These are phyloP conservation scores for Eremophila alpestris DNA, from an alignment of 2,797 vertebrate genomes.

Conservation along the genomic window DNA sequence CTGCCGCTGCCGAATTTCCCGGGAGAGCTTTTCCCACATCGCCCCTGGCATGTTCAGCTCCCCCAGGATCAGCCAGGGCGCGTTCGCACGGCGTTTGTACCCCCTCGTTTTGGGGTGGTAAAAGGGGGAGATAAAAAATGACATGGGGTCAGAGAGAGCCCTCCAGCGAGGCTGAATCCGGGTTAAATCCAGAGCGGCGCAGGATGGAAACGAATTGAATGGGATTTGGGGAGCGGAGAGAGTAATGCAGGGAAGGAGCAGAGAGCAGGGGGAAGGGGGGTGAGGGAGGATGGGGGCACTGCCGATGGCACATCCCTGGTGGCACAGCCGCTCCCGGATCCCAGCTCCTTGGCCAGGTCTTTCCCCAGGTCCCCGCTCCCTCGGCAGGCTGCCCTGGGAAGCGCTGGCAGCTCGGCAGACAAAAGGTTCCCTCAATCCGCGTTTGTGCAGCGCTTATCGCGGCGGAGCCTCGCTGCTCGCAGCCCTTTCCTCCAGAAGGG, in stretches of 20 bases:
- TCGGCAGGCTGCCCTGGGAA: neutral
- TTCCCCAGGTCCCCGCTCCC: neutral
- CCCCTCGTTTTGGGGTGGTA: neutral
- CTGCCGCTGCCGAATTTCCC: accelerated
- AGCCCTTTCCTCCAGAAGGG: conserved; percentile 54
- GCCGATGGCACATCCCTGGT: neutral
- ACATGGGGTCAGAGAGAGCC: neutral
- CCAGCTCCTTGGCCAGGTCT: neutral
- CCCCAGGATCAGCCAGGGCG: accelerated
- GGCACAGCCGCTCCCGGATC: neutral
- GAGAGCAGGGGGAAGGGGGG: neutral
- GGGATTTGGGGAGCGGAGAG: neutral
- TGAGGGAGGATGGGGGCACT: neutral
- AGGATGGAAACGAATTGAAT: neutral
- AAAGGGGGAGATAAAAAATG: neutral
- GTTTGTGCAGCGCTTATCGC: conserved; percentile 17
- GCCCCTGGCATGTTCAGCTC: accelerated
- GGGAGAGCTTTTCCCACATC: neutral
- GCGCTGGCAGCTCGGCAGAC: neutral
- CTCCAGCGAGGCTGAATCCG: neutral
- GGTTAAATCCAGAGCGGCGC: neutral
- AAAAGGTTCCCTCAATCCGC: conserved; percentile 14
- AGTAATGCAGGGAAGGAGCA: neutral
- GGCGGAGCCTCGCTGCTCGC: neutral
- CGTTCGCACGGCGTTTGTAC: neutral